Evolutionary conservation across 2,113 vertebrate genomes (phyloP).

Genomic region (Aphelocoma coerulescens): DNA sequence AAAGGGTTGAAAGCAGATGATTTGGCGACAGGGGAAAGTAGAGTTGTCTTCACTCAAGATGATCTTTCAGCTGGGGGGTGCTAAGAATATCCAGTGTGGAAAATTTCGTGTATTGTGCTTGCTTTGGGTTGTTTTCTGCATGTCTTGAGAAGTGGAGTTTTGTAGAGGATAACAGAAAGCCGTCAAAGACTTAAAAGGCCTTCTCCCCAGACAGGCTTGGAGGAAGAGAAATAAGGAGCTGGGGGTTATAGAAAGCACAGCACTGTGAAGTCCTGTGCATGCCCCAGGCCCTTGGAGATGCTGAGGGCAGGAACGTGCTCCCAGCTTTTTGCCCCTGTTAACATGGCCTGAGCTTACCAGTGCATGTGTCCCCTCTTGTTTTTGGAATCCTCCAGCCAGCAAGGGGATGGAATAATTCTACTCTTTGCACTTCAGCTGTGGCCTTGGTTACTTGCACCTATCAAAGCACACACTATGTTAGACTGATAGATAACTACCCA

Average conservation of each 20-base stretch:
- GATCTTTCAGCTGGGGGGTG: neutral
- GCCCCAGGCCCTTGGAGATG: neutral
- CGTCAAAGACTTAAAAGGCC: neutral
- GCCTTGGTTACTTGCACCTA: too few species aligned
- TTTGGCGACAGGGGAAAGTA: neutral
- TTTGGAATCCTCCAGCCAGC: neutral
- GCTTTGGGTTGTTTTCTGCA: neutral
- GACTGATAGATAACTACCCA: neutral
- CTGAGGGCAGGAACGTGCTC: neutral
- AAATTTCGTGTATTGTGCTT: neutral
- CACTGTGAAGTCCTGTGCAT: neutral
- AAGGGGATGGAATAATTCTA: neutral
- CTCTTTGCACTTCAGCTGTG: neutral
- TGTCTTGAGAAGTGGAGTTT: neutral
- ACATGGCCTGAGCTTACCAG: neutral
- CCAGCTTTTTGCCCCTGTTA: neutral
- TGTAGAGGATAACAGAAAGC: neutral
- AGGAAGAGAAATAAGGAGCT: neutral
- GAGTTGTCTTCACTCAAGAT: neutral
- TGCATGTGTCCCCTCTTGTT: neutral
- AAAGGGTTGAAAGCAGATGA: neutral
- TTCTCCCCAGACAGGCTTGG: neutral
- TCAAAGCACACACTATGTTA: neutral
- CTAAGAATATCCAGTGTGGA: neutral
- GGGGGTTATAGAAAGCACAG: neutral